Conservation (phyloP, 2,797 vertebrate species). For the Xenentodon cancila region DNA sequence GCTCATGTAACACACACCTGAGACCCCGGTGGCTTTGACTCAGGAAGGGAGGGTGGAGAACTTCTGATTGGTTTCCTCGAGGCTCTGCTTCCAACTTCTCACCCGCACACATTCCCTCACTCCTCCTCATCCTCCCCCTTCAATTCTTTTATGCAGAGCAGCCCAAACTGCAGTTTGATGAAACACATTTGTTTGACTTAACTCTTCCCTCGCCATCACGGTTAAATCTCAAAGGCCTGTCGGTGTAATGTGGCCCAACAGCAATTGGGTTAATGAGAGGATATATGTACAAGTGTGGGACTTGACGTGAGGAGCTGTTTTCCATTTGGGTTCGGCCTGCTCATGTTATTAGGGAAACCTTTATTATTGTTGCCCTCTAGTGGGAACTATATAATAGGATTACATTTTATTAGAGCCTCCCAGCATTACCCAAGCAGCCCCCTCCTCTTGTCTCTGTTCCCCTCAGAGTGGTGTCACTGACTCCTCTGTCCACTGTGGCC, state of each 20-base stretch:
- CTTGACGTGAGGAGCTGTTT: slow-evolving; percentile 82
- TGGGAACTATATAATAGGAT: slow-evolving; percentile 87
- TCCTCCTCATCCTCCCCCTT: slow-evolving; percentile 51
- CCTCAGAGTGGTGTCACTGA: slow-evolving; percentile 67
- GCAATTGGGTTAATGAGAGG: slow-evolving; percentile 82
- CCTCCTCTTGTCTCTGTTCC: slow-evolving; percentile 72
- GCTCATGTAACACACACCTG: slow-evolving; percentile 80
- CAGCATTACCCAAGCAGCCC: slow-evolving; percentile 77
- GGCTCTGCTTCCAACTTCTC: slow-evolving; percentile 76
- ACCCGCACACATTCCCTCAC: slow-evolving; percentile 81
- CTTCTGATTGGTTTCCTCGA: slow-evolving; percentile 83
- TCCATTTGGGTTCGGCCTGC: slow-evolving; percentile 83
- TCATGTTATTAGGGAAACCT: slow-evolving; percentile 86
- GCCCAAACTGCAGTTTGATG: slow-evolving; percentile 83
- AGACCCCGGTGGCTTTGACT: slow-evolving; percentile 80
- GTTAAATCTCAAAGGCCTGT: slow-evolving; percentile 75
- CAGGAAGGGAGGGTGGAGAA: slow-evolving; percentile 76
- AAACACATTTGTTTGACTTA: slow-evolving; percentile 88
- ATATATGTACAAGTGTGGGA: slow-evolving; percentile 83
- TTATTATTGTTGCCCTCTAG: slow-evolving; percentile 88
- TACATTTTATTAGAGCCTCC: slow-evolving; percentile 88
- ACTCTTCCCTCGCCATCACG: slow-evolving; percentile 76
- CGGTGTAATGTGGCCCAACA: slow-evolving; percentile 79
- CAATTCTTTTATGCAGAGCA: slow-evolving; percentile 81
- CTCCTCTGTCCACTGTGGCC: slow-evolving; percentile 66